These are phyloP conservation scores for Amniataba percoides DNA, from an alignment of 2,797 vertebrate genomes.

Conservation along the genomic window DNA sequence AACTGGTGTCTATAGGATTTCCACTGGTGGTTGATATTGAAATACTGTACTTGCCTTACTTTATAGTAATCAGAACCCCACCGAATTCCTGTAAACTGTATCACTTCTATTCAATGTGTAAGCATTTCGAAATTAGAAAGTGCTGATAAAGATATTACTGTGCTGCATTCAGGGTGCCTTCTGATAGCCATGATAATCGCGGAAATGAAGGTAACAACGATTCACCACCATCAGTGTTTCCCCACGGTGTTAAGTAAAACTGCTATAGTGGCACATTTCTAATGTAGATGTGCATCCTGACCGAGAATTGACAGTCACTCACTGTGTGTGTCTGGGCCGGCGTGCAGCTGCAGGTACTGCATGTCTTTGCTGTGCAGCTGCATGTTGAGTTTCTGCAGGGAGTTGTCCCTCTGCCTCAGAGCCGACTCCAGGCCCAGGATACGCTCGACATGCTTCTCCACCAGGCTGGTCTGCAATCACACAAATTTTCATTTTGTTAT, in stretches of 20 bases:
- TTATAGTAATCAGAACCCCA: background rate
- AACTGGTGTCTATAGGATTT: background rate
- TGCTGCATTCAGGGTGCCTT: background rate
- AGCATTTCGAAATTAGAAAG: background rate
- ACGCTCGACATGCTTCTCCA: slow-evolving; percentile 94
- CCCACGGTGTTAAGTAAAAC: background rate
- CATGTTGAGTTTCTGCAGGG: slow-evolving; percentile 90
- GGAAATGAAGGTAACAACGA: background rate
- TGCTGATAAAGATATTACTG: background rate
- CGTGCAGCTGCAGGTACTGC: slow-evolving; percentile 92
- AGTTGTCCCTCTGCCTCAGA: slow-evolving; percentile 89
- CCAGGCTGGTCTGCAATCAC: slow-evolving; percentile 88
- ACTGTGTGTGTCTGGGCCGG: slow-evolving; percentile 86
- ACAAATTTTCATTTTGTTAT: background rate
- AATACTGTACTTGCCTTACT: background rate
- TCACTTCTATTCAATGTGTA: background rate
- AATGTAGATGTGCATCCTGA: background rate
- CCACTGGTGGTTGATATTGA: background rate
- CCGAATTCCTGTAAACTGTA: background rate
- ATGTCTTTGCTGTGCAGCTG: slow-evolving; percentile 91
- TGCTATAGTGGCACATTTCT: background rate
- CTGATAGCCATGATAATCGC: background rate
- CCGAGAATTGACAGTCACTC: slow-evolving; percentile 41
- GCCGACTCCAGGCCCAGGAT: slow-evolving; percentile 94
- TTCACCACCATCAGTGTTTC: background rate